Conservation (phyloP, 2,113 vertebrate species). For the Myxocyprinus asiaticus region DNA sequence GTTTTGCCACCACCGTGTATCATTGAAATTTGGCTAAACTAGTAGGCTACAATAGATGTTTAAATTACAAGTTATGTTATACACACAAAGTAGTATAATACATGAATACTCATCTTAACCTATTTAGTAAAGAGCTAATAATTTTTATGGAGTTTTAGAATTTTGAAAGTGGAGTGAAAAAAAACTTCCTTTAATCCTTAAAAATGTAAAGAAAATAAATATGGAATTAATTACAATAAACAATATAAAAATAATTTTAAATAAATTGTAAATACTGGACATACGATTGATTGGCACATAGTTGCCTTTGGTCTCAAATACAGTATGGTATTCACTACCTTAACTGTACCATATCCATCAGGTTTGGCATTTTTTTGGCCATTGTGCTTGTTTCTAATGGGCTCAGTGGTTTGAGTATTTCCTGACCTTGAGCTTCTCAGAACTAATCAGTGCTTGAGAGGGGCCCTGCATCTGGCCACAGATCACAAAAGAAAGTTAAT, state of each 20-base stretch:
- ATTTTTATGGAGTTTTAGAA: not conserved
- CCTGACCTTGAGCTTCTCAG: not conserved
- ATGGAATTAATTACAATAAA: constrained; percentile 8
- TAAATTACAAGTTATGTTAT: too few relatives aligned
- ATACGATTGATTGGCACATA: not conserved
- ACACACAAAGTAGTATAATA: too few relatives aligned
- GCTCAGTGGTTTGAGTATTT: not conserved
- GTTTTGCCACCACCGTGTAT: too few relatives aligned
- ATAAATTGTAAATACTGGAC: constrained; percentile 29
- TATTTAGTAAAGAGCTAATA: not conserved
- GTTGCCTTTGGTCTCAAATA: not conserved
- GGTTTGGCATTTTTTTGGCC: not conserved
- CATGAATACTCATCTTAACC: too few relatives aligned
- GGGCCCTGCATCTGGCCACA: not conserved
- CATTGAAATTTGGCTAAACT: too few relatives aligned
- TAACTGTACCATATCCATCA: constrained; percentile 2
- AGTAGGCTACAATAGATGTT: too few relatives aligned
- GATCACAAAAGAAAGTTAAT: constrained; percentile 28
- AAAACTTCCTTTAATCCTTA: not conserved
- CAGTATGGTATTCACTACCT: not conserved
- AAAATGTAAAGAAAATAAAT: constrained; percentile 42
- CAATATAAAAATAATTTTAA: constrained; percentile 19
- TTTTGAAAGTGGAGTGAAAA: too few relatives aligned
- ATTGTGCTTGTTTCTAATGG: not conserved
- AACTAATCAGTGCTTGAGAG: constrained; percentile 19